Percentiles rank a stretch among this genome's conserved stretches.
These are phyloP conservation scores for Lerista edwardsae DNA, from an alignment of 2,797 vertebrate species.

Conservation along the genomic window DNA sequence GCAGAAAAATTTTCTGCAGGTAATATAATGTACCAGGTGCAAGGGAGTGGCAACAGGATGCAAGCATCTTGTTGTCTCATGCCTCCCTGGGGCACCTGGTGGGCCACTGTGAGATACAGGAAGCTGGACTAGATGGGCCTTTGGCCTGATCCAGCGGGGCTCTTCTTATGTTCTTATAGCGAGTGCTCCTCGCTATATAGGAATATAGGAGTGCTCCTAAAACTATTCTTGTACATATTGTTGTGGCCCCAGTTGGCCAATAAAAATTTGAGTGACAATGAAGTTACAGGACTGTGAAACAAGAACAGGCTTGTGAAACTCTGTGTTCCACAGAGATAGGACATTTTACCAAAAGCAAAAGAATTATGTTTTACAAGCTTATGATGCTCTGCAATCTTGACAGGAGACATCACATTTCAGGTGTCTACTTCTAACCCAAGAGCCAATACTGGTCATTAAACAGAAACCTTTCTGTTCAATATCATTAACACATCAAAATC, in stretches of 20 bases:
- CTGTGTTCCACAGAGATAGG: not conserved
- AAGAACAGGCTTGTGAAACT: too few species aligned
- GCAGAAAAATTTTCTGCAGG: not conserved
- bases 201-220: not conserved
- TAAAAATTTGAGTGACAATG: not conserved
- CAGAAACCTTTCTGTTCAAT: not conserved
- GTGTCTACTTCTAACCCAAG: not conserved
- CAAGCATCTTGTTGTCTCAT: too few species aligned
- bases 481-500: conserved; percentile 44
- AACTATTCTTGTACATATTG: not conserved
- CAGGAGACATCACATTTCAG: not conserved
- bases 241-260: not conserved
- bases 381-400: not conserved
- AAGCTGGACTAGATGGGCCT: too few species aligned
- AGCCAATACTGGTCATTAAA: not conserved
- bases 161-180: too few species aligned
- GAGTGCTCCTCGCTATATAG: too few species aligned
- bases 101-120: too few species aligned
- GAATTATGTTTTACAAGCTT: not conserved
- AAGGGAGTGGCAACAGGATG: too few species aligned
- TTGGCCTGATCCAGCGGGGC: too few species aligned
- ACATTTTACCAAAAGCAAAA: not conserved
- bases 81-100: too few species aligned
- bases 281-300: not conserved
- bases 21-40: too few species aligned